Evolutionary conservation across 2,113 vertebrate genomes (phyloP).

Genomic region (Clupea harengus): DNA sequence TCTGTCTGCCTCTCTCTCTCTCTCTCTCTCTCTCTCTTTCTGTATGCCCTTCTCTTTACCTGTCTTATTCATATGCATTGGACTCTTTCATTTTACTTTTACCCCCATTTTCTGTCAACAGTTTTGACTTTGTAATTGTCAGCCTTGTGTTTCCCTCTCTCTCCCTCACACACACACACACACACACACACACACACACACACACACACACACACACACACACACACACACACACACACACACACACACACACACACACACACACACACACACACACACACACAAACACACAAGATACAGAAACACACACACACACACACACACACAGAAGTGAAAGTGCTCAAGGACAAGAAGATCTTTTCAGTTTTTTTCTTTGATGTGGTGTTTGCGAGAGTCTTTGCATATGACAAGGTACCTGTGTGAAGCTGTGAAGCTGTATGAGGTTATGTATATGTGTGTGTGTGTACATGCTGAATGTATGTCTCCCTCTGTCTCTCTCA

Average conservation of each 20-base stretch:
- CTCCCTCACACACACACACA: background rate
- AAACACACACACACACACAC: too few relatives aligned
- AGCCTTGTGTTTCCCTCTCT: too few relatives aligned
- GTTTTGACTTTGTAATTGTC: too few relatives aligned
- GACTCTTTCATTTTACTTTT: too few relatives aligned
- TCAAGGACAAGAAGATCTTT: background rate
- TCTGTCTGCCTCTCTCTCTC: too few relatives aligned
- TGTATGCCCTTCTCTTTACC: background rate
- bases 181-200: background rate
- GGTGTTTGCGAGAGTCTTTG: too few relatives aligned
- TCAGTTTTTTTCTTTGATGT: background rate
- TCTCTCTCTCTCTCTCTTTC: background rate
- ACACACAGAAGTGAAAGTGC: background rate
- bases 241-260: too few relatives aligned
- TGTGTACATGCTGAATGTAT: background rate
- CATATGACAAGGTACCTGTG: background rate
- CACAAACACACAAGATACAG: background rate
- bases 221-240: too few relatives aligned
- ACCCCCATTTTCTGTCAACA: too few relatives aligned
- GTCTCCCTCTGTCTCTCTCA: too few relatives aligned
- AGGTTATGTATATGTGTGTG: background rate
- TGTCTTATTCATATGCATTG: background rate
- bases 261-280: background rate
- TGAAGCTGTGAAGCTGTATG: background rate
- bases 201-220: background rate